Conservation (phyloP, 2,888 invertebrate genomes). For the Melitaea athalia region DNA sequence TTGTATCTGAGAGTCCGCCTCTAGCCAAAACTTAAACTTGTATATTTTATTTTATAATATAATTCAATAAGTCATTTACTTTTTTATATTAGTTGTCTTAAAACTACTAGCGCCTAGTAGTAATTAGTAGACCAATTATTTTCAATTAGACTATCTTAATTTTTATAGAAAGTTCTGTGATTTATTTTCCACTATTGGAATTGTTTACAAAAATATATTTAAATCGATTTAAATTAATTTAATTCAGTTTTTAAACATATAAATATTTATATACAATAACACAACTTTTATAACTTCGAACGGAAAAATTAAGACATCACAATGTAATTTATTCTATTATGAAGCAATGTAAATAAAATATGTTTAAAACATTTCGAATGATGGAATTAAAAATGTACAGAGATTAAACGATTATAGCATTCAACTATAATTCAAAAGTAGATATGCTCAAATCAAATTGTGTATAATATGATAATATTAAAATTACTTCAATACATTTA, state of each 20-base stretch:
- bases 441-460: slow-evolving; percentile 62
- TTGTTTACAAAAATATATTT: neutral
- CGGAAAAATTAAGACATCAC: slow-evolving; percentile 14
- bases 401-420: slow-evolving; percentile 50
- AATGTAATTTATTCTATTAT: slow-evolving; percentile 11
- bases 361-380: slow-evolving; percentile 33
- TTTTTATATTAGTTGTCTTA: slow-evolving; percentile 47
- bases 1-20: slow-evolving; percentile 45
- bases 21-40: slow-evolving; percentile 53
- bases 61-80: slow-evolving; percentile 54
- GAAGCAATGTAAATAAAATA: slow-evolving; percentile 23
- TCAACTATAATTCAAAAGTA: slow-evolving; percentile 47
- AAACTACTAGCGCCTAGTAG: slow-evolving; percentile 38
- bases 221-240: neutral
- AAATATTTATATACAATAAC: neutral
- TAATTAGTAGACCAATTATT: slow-evolving; percentile 48
- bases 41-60: slow-evolving; percentile 54
- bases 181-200: slow-evolving; percentile 52
- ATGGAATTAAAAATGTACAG: slow-evolving; percentile 50
- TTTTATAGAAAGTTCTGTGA: slow-evolving; percentile 54
- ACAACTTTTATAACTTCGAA: neutral
- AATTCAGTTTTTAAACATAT: neutral
- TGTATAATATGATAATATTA: slow-evolving; percentile 40
- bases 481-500: slow-evolving; percentile 43
- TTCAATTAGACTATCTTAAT: slow-evolving; percentile 40